Conservation (phyloP, 2,113 vertebrate species). For the Bubo bubo region DNA sequence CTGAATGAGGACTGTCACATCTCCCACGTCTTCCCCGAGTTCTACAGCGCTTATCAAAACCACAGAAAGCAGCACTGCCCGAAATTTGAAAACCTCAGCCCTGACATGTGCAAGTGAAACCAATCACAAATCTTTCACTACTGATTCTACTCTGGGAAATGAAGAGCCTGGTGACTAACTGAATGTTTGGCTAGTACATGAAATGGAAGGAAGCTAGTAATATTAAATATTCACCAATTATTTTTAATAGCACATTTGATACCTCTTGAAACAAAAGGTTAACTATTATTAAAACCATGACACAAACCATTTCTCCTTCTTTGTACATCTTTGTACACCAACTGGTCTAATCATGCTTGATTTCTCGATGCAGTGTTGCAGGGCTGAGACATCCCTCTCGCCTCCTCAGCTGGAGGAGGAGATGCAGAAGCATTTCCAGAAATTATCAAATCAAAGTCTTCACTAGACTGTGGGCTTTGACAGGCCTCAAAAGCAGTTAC, state of each 20-base stretch:
- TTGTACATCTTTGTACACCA: neutral
- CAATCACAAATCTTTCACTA: neutral
- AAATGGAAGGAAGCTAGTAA: neutral
- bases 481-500: neutral
- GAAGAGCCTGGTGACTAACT: neutral
- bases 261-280: neutral
- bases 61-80: neutral
- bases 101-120: neutral
- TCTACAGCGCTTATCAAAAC: neutral
- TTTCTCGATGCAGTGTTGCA: neutral
- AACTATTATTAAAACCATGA: neutral
- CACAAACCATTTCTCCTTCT: neutral
- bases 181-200: neutral
- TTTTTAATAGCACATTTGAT: neutral
- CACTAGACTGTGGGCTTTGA: neutral
- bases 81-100: neutral
- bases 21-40: rapidly evolving
- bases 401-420: neutral
- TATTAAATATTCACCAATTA: neutral
- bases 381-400: neutral
- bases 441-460: neutral
- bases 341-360: neutral
- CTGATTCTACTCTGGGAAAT: neutral
- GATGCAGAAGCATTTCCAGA: neutral
- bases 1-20: rapidly evolving